Conservation (phyloP, 2,797 vertebrate genomes). For the Chloroceryle amazona region DNA sequence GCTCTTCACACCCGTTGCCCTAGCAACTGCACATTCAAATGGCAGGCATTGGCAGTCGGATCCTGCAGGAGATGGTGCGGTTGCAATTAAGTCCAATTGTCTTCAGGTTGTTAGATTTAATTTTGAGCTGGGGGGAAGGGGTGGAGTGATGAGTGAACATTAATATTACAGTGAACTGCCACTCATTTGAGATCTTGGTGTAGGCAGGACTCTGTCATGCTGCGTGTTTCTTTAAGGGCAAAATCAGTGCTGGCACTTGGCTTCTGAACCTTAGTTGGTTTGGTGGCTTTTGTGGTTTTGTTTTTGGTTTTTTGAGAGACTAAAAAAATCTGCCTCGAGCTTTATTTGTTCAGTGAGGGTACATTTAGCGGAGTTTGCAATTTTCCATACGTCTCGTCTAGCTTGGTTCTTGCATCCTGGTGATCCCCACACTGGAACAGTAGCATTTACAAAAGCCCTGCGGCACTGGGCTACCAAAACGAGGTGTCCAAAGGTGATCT, state of each 20-base stretch:
- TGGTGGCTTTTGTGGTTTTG: too few relatives aligned
- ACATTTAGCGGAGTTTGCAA: background rate
- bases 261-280: background rate
- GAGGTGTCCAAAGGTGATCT: background rate
- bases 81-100: constrained; percentile 32
- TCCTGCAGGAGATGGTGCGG: background rate
- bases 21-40: constrained; percentile 31
- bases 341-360: background rate
- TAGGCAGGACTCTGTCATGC: background rate
- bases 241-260: background rate
- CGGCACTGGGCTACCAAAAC: rapidly evolving
- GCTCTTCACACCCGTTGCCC: constrained; percentile 15
- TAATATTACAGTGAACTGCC: background rate
- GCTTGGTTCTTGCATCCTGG: background rate
- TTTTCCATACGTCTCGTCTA: rapidly evolving
- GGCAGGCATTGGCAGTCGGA: background rate
- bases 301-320: background rate
- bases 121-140: background rate
- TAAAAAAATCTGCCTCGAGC: background rate
- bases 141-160: background rate
- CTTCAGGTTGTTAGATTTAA: constrained; percentile 11
- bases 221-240: background rate
- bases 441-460: rapidly evolving
- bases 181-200: background rate
- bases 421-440: background rate